These are phyloP conservation scores for Epizoanthus fatuus DNA, from an alignment of 92 coral and sea anemone species.

Conservation along the genomic window DNA sequence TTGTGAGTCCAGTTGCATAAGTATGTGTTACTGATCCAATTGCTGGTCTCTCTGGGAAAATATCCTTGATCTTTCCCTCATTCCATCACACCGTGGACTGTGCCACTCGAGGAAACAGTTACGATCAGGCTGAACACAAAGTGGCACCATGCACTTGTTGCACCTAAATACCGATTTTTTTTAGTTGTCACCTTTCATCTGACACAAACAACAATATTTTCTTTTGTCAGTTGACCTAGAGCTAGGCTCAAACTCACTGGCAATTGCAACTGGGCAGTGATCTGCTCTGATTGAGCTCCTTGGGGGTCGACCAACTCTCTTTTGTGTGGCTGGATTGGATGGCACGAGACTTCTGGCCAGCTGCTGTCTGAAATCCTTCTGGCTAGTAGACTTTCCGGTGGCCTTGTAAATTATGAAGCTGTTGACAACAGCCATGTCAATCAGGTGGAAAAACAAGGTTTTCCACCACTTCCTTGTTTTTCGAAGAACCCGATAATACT, in stretches of 20 bases:
- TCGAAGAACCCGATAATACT: conserved; percentile 40
- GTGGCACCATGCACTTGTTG: too few species aligned
- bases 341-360: conserved; percentile 34
- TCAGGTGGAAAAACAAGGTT: conserved; percentile 49
- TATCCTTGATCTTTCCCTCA: too few species aligned
- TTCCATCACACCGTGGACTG: too few species aligned
- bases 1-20: too few species aligned
- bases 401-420: conserved; percentile 42
- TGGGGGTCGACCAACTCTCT: conserved; percentile 35
- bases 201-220: neutral
- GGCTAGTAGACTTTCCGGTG: conserved; percentile 29
- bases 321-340: conserved; percentile 20
- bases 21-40: too few species aligned
- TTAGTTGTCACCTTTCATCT: too few species aligned
- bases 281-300: conserved; percentile 33
- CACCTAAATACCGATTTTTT: too few species aligned
- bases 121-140: too few species aligned
- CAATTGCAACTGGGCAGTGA: conserved; percentile 43
- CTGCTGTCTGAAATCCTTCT: conserved; percentile 43
- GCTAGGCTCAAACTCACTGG: conserved; percentile 40
- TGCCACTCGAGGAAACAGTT: too few species aligned
- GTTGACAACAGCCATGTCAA: conserved; percentile 59
- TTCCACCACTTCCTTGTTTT: conserved; percentile 63
- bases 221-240: conserved; percentile 41
- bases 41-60: too few species aligned